Conservation (phyloP, 2,113 vertebrate species). For the rat (Rattus norvegicus) region GRCr8 NC_086019.1:26686001-26686500, state of each 20-base stretch:
- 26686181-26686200: background rate
- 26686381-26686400: background rate
- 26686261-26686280: background rate
- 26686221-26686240: constrained; percentile 9
- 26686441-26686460: background rate
- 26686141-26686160: no score
- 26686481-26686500: no score
- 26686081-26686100: no score
- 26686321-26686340: background rate
- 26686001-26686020: background rate
- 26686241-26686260: constrained; percentile 13
- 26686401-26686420: background rate
- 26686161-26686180: no score
- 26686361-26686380: constrained; percentile 19
- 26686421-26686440: background rate
- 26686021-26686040: no score
- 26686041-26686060: no score
- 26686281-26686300: background rate
- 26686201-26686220: constrained; percentile 3
- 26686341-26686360: background rate
- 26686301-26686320: background rate
- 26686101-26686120: no score
- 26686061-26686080: no score
- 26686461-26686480: no score
- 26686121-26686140: no score